A percentile compares a stretch with the other conserved stretches of the same genome.
Conservation (phyloP, 1,140 invertebrate genomes). For the Papilio machaon region DNA sequence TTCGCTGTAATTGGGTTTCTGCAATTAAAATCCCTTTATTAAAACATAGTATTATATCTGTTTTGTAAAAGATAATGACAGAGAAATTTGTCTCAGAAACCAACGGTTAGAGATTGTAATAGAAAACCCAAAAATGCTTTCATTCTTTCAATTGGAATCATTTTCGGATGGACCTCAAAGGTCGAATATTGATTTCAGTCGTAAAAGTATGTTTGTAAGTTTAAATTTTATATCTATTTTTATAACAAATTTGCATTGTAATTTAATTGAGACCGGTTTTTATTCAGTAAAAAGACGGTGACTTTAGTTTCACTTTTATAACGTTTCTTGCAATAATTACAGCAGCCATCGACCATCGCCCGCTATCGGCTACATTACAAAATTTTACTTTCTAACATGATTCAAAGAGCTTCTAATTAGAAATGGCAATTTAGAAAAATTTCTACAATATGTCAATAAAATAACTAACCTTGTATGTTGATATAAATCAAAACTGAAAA, state of each 20-base stretch:
- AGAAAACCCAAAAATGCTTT: not conserved
- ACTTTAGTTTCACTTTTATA: slow-evolving; percentile 14
- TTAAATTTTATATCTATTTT: not conserved
- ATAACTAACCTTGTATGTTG: too few relatives aligned
- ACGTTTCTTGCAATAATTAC: slow-evolving; percentile 10
- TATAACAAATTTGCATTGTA: not conserved
- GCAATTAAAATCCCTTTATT: too few relatives aligned
- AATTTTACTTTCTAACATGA: slow-evolving; percentile 6
- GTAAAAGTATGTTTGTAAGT: not conserved
- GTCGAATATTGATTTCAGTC: not conserved
- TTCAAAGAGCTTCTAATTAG: not conserved
- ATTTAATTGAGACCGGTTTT: not conserved
- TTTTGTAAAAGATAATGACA: too few relatives aligned
- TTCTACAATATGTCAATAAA: not conserved
- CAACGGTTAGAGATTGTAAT: not conserved
- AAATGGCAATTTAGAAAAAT: not conserved
- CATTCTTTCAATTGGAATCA: not conserved
- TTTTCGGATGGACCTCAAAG: not conserved
- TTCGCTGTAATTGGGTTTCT: not conserved
- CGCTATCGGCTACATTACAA: not conserved
- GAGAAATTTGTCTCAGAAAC: not conserved
- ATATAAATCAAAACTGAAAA: too few relatives aligned
- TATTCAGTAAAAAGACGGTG: not conserved
- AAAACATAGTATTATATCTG: too few relatives aligned
- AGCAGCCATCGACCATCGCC: not conserved